Conservation (phyloP, 2,113 vertebrate genomes). For the Trachemys scripta region DNA sequence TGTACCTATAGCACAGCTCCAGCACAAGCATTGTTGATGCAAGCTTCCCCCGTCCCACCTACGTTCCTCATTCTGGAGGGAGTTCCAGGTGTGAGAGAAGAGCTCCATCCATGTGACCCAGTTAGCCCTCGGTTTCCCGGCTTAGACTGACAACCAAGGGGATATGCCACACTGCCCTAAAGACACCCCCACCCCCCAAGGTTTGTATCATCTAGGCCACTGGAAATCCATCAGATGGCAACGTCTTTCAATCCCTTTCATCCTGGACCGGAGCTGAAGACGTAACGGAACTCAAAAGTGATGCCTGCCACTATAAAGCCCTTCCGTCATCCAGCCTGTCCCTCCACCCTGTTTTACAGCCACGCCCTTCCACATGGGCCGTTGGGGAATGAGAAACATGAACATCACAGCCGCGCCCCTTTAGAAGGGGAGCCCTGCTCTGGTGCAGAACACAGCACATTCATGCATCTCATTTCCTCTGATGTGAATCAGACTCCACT, state of each 20-base stretch:
- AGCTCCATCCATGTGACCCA: not conserved
- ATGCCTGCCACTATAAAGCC: not conserved
- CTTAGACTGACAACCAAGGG: not conserved
- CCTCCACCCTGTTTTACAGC: not conserved
- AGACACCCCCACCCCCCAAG: not conserved
- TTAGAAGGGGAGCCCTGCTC: not conserved
- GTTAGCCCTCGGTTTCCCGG: not conserved
- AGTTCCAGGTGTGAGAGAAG: not conserved
- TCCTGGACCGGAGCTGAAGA: not conserved
- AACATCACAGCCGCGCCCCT: not conserved
- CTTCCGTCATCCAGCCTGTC: not conserved
- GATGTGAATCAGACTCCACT: not conserved
- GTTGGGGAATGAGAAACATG: not conserved
- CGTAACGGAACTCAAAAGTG: not conserved
- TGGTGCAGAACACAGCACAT: not conserved
- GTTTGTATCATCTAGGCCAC: not conserved
- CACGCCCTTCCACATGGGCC: not conserved
- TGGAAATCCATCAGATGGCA: not conserved
- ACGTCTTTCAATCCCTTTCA: not conserved
- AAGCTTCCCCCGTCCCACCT: not conserved
- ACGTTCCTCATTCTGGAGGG: not conserved
- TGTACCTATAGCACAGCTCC: not conserved
- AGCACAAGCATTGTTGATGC: not conserved
- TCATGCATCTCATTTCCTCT: not conserved
- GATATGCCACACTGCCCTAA: not conserved